Conservation (phyloP, 2,113 vertebrate species). For the Xenopus borealis region DNA sequence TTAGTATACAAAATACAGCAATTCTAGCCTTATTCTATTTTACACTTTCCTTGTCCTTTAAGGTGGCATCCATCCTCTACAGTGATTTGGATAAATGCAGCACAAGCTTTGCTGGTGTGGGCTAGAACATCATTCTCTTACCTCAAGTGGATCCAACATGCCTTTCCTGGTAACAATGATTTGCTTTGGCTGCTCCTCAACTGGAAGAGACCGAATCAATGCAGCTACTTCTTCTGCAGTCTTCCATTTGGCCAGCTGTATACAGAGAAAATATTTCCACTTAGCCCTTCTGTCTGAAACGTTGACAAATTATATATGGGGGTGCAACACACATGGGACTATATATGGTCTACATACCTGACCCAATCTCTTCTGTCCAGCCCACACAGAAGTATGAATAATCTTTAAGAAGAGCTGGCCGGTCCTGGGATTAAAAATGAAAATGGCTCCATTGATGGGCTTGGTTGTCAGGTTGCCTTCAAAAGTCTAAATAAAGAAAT, state of each 20-base stretch:
- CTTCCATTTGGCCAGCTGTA: constrained; percentile 97
- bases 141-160: constrained; percentile 97
- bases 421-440: constrained; percentile 98
- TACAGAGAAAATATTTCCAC: no score
- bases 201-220: constrained; percentile 92
- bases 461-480: constrained; percentile 98
- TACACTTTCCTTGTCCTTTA: no score
- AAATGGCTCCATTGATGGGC: constrained; percentile 98
- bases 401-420: constrained; percentile 98
- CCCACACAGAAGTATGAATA: constrained; percentile 98
- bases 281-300: no score
- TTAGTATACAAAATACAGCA: no score
- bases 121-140: constrained; percentile 47
- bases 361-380: constrained; percentile 96
- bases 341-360: constrained; percentile 69
- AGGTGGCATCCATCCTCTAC: no score
- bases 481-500: constrained; percentile 84
- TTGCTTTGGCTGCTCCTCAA: constrained; percentile 98
- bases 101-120: no score
- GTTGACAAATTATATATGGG: no score
- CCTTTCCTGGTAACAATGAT: constrained; percentile 98
- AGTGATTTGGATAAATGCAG: no score
- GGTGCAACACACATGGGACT: no score
- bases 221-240: constrained; percentile 98
- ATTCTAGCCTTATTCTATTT: no score